Evolutionary conservation across 2,888 invertebrate genomes (phyloP).

Genomic region (Baccha elongata): DNA sequence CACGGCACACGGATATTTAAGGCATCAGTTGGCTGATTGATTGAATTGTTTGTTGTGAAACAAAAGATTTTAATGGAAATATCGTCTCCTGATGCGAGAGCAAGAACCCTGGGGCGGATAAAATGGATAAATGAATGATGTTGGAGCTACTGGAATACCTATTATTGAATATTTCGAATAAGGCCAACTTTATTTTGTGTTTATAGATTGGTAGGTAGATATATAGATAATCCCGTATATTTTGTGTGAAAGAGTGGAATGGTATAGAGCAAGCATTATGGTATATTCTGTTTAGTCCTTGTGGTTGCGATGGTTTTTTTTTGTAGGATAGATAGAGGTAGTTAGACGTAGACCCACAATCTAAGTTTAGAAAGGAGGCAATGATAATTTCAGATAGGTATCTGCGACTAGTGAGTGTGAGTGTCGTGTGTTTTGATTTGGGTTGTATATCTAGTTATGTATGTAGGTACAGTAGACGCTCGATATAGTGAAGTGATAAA

Average conservation of each 20-base stretch:
- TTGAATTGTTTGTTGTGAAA: slow-evolving; percentile 74
- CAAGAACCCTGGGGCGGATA: slow-evolving; percentile 37
- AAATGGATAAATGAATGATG: slow-evolving; percentile 22
- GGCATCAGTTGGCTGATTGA: slow-evolving; percentile 74
- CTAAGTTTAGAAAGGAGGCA: slow-evolving; percentile 8
- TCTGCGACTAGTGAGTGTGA: slow-evolving; percentile 15
- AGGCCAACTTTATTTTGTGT: slow-evolving; percentile 19
- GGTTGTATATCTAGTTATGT: neutral
- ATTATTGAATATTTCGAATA: slow-evolving; percentile 63
- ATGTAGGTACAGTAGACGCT: too few species aligned
- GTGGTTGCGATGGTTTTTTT: neutral
- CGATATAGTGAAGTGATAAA: too few species aligned
- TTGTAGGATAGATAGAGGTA: neutral
- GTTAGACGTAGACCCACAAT: too few species aligned
- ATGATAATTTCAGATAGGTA: slow-evolving; percentile 48
- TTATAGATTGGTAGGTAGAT: neutral
- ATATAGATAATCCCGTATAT: too few species aligned
- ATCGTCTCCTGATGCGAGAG: slow-evolving; percentile 47
- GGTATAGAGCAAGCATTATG: neutral
- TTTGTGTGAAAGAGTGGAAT: too few species aligned
- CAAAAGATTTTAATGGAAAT: slow-evolving; percentile 75
- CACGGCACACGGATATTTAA: slow-evolving; percentile 64
- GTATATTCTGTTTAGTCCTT: slow-evolving; percentile 17
- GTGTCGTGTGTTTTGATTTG: slow-evolving; percentile 40
- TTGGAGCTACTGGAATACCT: slow-evolving; percentile 33